Evolutionary conservation across 1,140 invertebrate genomes (phyloP), one percentile per base, ranked within the genome.

Genomic region (Phenacoccus solenopsis): DNA sequence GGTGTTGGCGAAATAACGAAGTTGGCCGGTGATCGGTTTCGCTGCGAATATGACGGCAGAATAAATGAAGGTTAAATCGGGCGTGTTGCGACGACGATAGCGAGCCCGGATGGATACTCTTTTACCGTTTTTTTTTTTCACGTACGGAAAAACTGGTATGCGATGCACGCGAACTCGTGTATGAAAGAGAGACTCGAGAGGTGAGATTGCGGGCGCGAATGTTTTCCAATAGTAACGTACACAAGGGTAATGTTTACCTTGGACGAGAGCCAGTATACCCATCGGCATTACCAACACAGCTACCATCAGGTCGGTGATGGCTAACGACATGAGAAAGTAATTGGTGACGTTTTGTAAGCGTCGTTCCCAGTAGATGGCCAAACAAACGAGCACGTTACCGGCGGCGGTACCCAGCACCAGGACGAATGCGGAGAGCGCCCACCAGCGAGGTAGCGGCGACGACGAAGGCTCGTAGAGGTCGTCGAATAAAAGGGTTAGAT

Each of bases 331-430:
- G 70, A 98, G 84, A 77, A 98, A 96, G 77, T 96, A 95, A 79
- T 98, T 98, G 71, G 96, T 98, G 21, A 97, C 91, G 77, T 96
- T 96, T 77, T 98, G 90, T 70, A 98, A 82, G 16, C 90, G 83
- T 28, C 88, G 83, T 77, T 97, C 93, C 82, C 89, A 87, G 72
- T 88, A 87, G 69, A 98, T 91, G 3, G 94, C 94, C 73, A 96
- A 79, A 77, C 94, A 95, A 9, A 98, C 96, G 21, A 98, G 82
- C 21, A 95, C 89, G 79, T 98, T 98, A 0, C 96, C 95, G 32
- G 93, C 87, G 0, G 93, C 90, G 0, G 94, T 96, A 68, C 88
- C 88, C 27, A 94, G 76, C 24, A 95, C 92, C 38, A 96, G 81
- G n/a, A 90, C 80, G 9, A 91, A 76, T 0, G 88, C 88, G 28